Base-by-base conservation (phyloP, 2,888 invertebrate species). In the Himalopsyche kuldschensis region DNA sequence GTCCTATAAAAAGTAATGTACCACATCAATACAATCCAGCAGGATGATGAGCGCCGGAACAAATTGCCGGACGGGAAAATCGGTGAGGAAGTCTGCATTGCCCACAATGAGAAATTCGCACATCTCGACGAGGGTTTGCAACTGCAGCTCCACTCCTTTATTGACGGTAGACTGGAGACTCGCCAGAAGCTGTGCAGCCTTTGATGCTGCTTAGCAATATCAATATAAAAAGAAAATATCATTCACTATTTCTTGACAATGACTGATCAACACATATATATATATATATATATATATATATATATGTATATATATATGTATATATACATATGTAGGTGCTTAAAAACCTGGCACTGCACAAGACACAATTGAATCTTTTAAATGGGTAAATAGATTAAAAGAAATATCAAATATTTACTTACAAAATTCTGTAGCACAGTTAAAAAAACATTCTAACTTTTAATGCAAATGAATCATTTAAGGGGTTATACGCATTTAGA, bases 101-200 rank as follows among this genome's bases (percentile, higher is more conserved):
- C 99, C 99, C 99, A 99, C 99, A 47, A 99, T 98, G 82, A 99
- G 93, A 90, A 99, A 94, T 92, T 99, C 98, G 90, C 98, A 98
- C 98, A 99, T 98, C 91, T 99, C 98, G 86, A 98, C 98, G 48
- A 98, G 98, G 1, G 98, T 97, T 89, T 98, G 98, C 85, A 99
- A 91, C 90, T 99, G 98, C 88, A 98, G 97, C n/a, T n/a, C n/a
- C n/a, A n/a, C n/a, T 10, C 97, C 97, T 89, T 99, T 98, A 89
- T 99, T 98, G 4, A 97, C 97, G 30, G 95, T 95, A 3, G 98
- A 97, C 90, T 98, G 98, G 86, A 99, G 92, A 0, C 98, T 98
- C 87, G 97, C 96, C 75, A 99, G 90, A 78, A 99, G 91, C 89
- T 98, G 98, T 88, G 98, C 98, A 0, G 98, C 98, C 92, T 98